These are phyloP conservation scores for Diplodus puntazzo DNA, from an alignment of 2,797 vertebrate species.

Conservation along the genomic window DNA sequence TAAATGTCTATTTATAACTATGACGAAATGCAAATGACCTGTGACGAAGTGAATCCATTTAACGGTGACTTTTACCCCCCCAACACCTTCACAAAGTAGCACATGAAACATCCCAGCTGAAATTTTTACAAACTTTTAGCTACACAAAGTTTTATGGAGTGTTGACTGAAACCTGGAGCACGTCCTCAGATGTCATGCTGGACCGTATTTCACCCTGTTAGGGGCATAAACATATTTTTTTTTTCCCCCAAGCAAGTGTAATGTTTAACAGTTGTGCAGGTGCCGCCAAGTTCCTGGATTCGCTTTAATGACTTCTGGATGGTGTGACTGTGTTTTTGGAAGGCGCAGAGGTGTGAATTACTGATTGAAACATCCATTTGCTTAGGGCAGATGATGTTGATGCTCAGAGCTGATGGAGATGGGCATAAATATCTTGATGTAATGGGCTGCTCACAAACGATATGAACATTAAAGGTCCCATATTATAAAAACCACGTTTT, in stretches of 20 bases:
- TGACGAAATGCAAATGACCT: slow-evolving; percentile 54
- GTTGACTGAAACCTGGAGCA: slow-evolving; percentile 65
- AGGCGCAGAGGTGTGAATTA: slow-evolving; percentile 63
- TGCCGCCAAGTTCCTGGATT: slow-evolving; percentile 63
- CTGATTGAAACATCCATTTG: slow-evolving; percentile 62
- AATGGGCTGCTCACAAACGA: slow-evolving; percentile 60
- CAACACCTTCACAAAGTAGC: slow-evolving; percentile 41
- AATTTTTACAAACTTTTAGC: slow-evolving; percentile 38
- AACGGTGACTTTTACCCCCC: slow-evolving; percentile 21
- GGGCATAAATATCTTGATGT: slow-evolving; percentile 61
- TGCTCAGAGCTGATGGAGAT: slow-evolving; percentile 60
- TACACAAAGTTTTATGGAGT: slow-evolving; percentile 61
- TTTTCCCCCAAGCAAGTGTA: slow-evolving; percentile 43
- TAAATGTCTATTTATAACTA: slow-evolving; percentile 61
- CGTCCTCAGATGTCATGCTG: slow-evolving; percentile 66
- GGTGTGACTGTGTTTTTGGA: slow-evolving; percentile 62
- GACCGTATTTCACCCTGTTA: slow-evolving; percentile 63
- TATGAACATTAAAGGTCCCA: slow-evolving; percentile 10
- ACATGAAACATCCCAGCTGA: slow-evolving; percentile 33
- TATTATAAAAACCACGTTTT: too few species aligned
- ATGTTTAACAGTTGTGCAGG: slow-evolving; percentile 55
- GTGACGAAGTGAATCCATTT: slow-evolving; percentile 32
- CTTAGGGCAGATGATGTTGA: slow-evolving; percentile 54
- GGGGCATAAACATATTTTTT: slow-evolving; percentile 65
- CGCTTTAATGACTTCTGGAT: slow-evolving; percentile 75